phyloP scores from a whole-genome alignment of 92 coral and sea anemone species.

The Phenganax subtilis region DNA sequence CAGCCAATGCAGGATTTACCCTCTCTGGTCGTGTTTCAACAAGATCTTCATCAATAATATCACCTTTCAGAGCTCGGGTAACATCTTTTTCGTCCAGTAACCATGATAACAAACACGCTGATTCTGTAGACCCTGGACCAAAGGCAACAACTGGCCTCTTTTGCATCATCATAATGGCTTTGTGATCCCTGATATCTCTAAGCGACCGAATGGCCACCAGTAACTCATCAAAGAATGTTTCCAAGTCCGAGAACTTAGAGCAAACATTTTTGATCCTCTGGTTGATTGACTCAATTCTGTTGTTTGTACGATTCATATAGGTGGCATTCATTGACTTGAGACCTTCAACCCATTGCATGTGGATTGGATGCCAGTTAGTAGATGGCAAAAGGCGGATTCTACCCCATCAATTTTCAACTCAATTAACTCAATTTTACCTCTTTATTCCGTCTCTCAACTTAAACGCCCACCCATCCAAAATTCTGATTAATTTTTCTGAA shows the following conservation, averaged over 20 bases:
- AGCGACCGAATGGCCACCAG: neutral
- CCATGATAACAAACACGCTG: conserved; percentile 3
- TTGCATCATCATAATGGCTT: too few relatives aligned
- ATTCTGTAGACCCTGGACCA: too few relatives aligned
- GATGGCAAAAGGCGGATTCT: too few relatives aligned
- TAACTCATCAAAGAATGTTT: neutral
- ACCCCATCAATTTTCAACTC: too few relatives aligned
- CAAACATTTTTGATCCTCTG: conserved; percentile 1
- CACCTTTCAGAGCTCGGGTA: neutral
- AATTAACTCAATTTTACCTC: too few relatives aligned
- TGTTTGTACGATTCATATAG: neutral
- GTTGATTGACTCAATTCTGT: conserved; percentile 1
- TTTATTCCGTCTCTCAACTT: too few relatives aligned
- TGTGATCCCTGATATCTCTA: too few relatives aligned
- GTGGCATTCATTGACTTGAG: neutral
- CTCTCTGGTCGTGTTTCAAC: conserved; percentile 14
- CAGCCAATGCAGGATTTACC: neutral
- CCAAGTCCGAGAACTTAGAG: neutral
- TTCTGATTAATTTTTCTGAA: too few relatives aligned
- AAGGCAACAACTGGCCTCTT: too few relatives aligned
- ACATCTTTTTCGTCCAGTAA: neutral
- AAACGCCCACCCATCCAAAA: too few relatives aligned
- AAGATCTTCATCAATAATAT: neutral
- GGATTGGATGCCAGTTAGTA: conserved; percentile 1
- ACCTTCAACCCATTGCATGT: conserved; percentile 10